These are phyloP conservation scores for Nowickia ferox DNA, from an alignment of 2,888 invertebrate genomes.

Conservation along the genomic window DNA sequence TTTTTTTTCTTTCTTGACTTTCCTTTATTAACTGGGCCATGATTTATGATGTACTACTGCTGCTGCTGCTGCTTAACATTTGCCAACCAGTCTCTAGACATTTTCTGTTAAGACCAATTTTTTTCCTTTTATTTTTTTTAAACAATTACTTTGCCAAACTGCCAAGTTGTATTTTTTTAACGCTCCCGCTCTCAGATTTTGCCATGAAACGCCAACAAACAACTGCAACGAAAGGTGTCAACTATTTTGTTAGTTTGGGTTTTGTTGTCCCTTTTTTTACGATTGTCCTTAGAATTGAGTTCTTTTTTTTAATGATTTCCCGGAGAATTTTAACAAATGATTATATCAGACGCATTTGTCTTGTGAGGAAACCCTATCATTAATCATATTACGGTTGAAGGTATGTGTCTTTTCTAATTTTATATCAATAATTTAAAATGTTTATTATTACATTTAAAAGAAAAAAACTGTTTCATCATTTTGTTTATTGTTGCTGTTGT, in stretches of 20 bases:
- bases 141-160: constrained; percentile 15
- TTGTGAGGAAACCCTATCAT: constrained; percentile 40
- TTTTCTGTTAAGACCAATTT: constrained; percentile 55
- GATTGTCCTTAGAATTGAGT: constrained; percentile 40
- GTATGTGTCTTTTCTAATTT: constrained; percentile 23
- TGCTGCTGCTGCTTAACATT: constrained; percentile 13
- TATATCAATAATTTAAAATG: constrained; percentile 23
- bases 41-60: constrained; percentile 65
- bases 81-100: constrained; percentile 57
- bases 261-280: constrained; percentile 31
- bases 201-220: constrained; percentile 33
- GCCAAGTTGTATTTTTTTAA: not conserved
- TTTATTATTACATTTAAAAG: constrained; percentile 33
- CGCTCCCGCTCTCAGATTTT: constrained; percentile 1
- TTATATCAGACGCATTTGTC: constrained; percentile 50
- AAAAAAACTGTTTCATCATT: constrained; percentile 45
- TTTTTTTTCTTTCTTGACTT: constrained; percentile 69
- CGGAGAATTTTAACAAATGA: constrained; percentile 38
- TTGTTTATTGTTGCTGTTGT: constrained; percentile 12
- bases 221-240: constrained; percentile 71
- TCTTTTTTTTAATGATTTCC: constrained; percentile 39
- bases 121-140: not conserved
- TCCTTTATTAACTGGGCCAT: constrained; percentile 66
- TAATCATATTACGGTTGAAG: constrained; percentile 57
- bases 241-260: constrained; percentile 64